Evolutionary conservation across 2,888 invertebrate species (phyloP).

Genomic region (Petrolisthes cinctipes): DNA sequence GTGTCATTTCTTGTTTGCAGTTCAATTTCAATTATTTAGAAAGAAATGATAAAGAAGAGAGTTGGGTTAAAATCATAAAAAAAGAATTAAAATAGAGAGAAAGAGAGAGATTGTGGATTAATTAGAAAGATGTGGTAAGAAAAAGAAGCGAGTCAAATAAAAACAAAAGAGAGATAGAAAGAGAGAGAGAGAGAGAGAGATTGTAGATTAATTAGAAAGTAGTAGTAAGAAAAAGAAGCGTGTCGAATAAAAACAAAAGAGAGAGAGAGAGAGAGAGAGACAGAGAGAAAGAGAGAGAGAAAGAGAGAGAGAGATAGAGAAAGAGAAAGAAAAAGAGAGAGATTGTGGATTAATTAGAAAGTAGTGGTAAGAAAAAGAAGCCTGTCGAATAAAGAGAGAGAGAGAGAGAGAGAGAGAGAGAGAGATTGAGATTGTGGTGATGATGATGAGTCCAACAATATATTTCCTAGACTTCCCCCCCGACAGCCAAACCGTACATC

Average conservation of each 20-base stretch:
- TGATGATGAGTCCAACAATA: background rate
- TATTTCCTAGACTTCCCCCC: background rate
- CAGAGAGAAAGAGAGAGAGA: no score
- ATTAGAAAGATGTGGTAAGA: background rate
- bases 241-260: background rate
- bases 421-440: background rate
- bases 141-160: background rate
- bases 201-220: background rate
- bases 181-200: conserved; percentile 7
- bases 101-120: background rate
- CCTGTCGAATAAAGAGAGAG: background rate
- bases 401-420: background rate
- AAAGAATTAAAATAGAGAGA: background rate
- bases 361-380: background rate
- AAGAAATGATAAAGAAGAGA: background rate
- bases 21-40: background rate
- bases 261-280: background rate
- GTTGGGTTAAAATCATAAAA: background rate
- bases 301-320: no score
- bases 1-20: no score
- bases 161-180: background rate
- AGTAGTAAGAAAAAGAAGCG: background rate
- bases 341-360: background rate
- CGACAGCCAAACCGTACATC: no score
- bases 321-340: no score